Evolutionary conservation across 2,888 invertebrate genomes (phyloP).

Genomic region (Phyllotreta cruciferae): DNA sequence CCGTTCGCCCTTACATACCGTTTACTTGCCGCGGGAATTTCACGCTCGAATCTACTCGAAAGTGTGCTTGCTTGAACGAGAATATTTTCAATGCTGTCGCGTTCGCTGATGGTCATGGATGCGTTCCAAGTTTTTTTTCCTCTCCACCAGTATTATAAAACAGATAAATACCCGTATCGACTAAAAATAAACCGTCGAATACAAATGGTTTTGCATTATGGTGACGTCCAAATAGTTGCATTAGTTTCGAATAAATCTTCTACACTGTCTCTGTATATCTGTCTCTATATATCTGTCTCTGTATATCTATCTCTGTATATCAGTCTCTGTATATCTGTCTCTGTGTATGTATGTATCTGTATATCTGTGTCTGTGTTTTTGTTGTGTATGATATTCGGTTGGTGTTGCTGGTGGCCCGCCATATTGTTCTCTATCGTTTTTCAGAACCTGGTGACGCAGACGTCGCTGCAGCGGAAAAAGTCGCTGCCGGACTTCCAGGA

Average conservation of each 20-base stretch:
- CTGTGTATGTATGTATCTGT: too few species aligned
- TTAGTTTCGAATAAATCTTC: too few species aligned
- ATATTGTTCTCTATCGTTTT: slow-evolving; percentile 44
- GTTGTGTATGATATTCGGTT: too few species aligned
- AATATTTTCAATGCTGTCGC: slow-evolving; percentile 10
- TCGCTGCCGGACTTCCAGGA: slow-evolving; percentile 95
- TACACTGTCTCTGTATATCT: too few species aligned
- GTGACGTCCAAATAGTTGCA: background rate
- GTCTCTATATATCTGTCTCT: too few species aligned
- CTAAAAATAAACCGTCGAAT: slow-evolving; percentile 31
- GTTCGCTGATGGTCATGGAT: slow-evolving; percentile 25
- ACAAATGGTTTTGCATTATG: slow-evolving; percentile 4
- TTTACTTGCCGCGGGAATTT: background rate
- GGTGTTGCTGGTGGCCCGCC: background rate
- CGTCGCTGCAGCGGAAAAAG: slow-evolving; percentile 89
- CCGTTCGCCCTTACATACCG: too few species aligned
- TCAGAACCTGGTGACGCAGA: slow-evolving; percentile 78
- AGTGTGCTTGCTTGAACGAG: background rate
- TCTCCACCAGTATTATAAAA: slow-evolving; percentile 20
- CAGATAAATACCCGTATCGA: slow-evolving; percentile 35
- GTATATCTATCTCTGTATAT: too few species aligned
- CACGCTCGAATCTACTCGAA: background rate
- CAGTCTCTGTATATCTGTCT: too few species aligned
- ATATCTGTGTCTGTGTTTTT: too few species aligned
- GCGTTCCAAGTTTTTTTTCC: slow-evolving; percentile 24